phyloP scores from a whole-genome alignment of 2,888 invertebrate species.

The Schizotus pectinicornis region DNA sequence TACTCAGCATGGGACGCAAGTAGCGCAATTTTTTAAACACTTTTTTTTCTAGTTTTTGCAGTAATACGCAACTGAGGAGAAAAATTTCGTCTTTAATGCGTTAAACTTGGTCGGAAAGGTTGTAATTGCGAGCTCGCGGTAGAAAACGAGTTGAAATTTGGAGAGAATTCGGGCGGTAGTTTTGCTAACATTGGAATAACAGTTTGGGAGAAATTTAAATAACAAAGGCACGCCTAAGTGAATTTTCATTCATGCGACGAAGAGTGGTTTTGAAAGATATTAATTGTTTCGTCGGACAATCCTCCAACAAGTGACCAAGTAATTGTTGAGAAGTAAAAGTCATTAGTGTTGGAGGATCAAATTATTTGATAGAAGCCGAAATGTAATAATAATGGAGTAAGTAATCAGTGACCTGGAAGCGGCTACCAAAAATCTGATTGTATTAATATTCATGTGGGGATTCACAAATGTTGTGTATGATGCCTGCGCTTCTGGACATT shows the following conservation, averaged over 20 bases:
- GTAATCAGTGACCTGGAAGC: slow-evolving; percentile 37
- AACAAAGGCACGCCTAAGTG: slow-evolving; percentile 25
- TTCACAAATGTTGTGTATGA: slow-evolving; percentile 40
- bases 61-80: too few species aligned
- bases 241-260: slow-evolving; percentile 18
- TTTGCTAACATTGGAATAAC: slow-evolving; percentile 21
- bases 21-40: too few species aligned
- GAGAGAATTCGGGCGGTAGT: slow-evolving; percentile 10
- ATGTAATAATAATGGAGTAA: slow-evolving; percentile 34
- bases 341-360: slow-evolving; percentile 34
- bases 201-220: slow-evolving; percentile 23
- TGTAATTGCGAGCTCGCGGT: neutral
- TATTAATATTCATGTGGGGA: slow-evolving; percentile 42
- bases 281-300: slow-evolving; percentile 29
- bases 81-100: too few species aligned
- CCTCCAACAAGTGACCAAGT: slow-evolving; percentile 29
- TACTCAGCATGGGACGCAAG: neutral
- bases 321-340: slow-evolving; percentile 29
- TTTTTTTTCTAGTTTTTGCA: too few species aligned
- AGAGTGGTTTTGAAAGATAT: slow-evolving; percentile 26
- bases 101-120: too few species aligned
- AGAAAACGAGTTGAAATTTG: slow-evolving; percentile 14
- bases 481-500: slow-evolving; percentile 39
- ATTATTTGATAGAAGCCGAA: slow-evolving; percentile 34
- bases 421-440: slow-evolving; percentile 40